phyloP scores from a whole-genome alignment of 2,113 vertebrate species.

The Oenanthe melanoleuca region DNA sequence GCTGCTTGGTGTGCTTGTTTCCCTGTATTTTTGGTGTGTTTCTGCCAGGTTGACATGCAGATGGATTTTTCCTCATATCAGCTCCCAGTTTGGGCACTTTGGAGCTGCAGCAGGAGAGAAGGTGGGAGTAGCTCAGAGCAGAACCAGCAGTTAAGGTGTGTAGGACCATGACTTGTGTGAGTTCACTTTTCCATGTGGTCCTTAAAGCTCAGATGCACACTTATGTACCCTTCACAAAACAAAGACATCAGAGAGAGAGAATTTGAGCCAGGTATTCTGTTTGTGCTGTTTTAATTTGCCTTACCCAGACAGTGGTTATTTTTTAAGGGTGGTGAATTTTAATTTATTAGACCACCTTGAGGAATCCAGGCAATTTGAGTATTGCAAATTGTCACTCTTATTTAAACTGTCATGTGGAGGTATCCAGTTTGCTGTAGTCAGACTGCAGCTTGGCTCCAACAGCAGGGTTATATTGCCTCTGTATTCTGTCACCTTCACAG shows the following conservation, averaged over 20 bases:
- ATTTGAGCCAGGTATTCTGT: not conserved
- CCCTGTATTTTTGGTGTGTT: not conserved
- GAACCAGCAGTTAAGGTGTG: not conserved
- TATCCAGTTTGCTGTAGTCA: not conserved
- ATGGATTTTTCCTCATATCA: not conserved
- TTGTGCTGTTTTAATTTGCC: not conserved
- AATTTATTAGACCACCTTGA: not conserved
- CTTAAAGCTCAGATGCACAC: not conserved
- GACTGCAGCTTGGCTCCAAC: not conserved
- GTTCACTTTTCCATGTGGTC: not conserved
- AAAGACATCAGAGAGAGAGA: not conserved
- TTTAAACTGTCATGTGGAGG: not conserved
- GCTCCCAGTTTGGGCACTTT: not conserved
- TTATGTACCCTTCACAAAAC: not conserved
- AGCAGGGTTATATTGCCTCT: not conserved
- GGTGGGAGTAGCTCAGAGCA: not conserved
- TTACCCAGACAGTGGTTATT: not conserved
- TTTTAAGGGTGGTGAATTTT: not conserved
- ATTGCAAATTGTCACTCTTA: not conserved
- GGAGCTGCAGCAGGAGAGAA: not conserved
- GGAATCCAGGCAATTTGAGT: not conserved
- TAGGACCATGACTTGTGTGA: not conserved
- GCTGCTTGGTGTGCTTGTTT: too few relatives aligned
- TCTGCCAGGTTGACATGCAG: not conserved
- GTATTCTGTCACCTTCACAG: not conserved